Evolutionary conservation across 2,113 vertebrate genomes (phyloP).

Genomic region (Recurvirostra avosetta): DNA sequence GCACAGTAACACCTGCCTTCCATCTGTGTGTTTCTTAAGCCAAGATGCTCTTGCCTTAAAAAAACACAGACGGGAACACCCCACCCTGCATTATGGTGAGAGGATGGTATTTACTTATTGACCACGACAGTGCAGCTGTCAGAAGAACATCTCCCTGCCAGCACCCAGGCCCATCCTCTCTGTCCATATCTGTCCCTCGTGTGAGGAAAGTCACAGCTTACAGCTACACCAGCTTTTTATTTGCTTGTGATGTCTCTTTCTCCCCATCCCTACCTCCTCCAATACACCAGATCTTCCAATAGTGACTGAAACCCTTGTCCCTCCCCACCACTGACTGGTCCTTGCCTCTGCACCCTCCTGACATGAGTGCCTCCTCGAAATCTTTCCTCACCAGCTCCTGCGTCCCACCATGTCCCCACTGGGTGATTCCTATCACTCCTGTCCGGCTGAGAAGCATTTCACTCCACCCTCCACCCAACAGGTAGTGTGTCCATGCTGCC

Average conservation of each 20-base stretch:
- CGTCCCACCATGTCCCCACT: not conserved
- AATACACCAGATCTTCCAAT: not conserved
- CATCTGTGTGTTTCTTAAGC: not conserved
- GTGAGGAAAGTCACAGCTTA: not conserved
- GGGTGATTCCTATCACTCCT: not conserved
- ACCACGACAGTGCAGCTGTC: not conserved
- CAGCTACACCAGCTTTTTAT: not conserved
- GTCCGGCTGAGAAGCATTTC: not conserved
- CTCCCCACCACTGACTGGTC: not conserved
- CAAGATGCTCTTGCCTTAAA: not conserved
- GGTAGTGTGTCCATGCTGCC: not conserved
- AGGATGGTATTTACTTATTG: not conserved
- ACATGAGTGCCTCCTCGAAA: not conserved
- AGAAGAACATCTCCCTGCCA: not conserved
- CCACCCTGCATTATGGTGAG: not conserved
- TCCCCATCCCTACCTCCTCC: not conserved
- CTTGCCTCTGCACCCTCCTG: not conserved
- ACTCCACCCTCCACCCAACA: accelerated
- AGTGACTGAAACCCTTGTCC: not conserved
- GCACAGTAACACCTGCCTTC: not conserved
- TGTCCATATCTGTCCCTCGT: not conserved
- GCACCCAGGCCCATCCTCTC: not conserved
- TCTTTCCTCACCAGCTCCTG: not conserved
- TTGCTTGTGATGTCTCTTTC: not conserved
- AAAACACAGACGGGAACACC: not conserved